These are phyloP conservation scores for Prenolepis imparis DNA, from an alignment of 2,888 invertebrate species.

Conservation along the genomic window DNA sequence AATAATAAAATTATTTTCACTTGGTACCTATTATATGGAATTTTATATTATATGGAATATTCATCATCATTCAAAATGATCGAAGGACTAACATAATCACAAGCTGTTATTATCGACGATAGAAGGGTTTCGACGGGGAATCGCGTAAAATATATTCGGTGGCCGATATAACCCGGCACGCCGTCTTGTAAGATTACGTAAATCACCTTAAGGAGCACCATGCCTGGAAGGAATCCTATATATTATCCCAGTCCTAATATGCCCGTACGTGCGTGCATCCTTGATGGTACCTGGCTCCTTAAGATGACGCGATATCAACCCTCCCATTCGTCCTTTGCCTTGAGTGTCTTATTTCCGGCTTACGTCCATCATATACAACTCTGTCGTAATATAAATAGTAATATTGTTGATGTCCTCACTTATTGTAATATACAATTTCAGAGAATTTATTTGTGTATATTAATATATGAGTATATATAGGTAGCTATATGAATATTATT, in stretches of 20 bases:
- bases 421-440: background rate
- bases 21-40: background rate
- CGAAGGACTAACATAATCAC: slow-evolving; percentile 34
- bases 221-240: slow-evolving; percentile 81
- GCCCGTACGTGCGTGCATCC: slow-evolving; percentile 85
- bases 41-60: background rate
- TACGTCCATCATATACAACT: slow-evolving; percentile 71
- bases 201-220: slow-evolving; percentile 83
- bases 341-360: slow-evolving; percentile 83
- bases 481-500: slow-evolving; percentile 1
- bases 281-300: slow-evolving; percentile 78
- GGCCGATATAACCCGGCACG: slow-evolving; percentile 82
- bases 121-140: slow-evolving; percentile 58
- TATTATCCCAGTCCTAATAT: slow-evolving; percentile 84
- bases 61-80: background rate
- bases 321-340: slow-evolving; percentile 71
- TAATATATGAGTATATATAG: background rate
- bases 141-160: slow-evolving; percentile 74
- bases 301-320: slow-evolving; percentile 80
- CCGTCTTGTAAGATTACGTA: slow-evolving; percentile 84
- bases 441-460: slow-evolving; percentile 7
- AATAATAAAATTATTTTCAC: slow-evolving; percentile 15
- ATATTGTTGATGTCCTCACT: background rate
- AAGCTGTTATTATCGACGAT: slow-evolving; percentile 26
- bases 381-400: slow-evolving; percentile 34